Base-by-base conservation (phyloP, 2,888 invertebrate genomes). In the Eristalis arbustorum region DNA sequence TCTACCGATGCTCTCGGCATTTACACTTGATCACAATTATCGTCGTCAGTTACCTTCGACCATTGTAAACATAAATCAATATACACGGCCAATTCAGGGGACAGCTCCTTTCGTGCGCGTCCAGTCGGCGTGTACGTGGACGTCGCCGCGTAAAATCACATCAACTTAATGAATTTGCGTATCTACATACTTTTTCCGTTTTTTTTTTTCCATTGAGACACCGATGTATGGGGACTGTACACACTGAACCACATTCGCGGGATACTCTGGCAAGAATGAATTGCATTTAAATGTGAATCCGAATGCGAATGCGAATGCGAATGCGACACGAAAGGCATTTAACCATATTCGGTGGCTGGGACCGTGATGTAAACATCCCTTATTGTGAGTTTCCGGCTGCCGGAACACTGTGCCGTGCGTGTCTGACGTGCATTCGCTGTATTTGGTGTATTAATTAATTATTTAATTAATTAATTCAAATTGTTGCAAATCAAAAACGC, bases 141-240 rank as follows among this genome's bases (percentile, higher is more conserved):
- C 49, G 49, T 40, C 69, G 25, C 59, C 69, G 69, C 69, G 69
- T 84, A 66, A 79, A 84, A 74, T 79, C 74, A 71, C 64, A 84
- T 74, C 69, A 80, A 80, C 63, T 72, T 80, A 84, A 80, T 84
- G 80, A 84, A 84, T 80, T 84, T 84, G 61, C 76, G 25, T 75
- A n/a, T n/a, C n/a, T n/a, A 66, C 49, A 57, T 81, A 10, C n/a
- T n/a, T n/a, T 40, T 42, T 42, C 14, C 0, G 3, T 40, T 42
- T 42, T 42, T 42, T n/a, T 42, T 2, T 4, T 2, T 59, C 13
- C n/a, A 57, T 13, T 28, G 14, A 10, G 13, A 11, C 40, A 5
- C 62, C 23, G 23, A 13, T 18, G 14, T 31, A 10, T 31, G 31
- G 1, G 31, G 1, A 10, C 31, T 31, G 56, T 6, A 49, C 23